Evolutionary conservation across 1,140 invertebrate species (phyloP), one percentile per base, ranked within the genome.

Genomic region (Dinothrombium tinctorium): DNA sequence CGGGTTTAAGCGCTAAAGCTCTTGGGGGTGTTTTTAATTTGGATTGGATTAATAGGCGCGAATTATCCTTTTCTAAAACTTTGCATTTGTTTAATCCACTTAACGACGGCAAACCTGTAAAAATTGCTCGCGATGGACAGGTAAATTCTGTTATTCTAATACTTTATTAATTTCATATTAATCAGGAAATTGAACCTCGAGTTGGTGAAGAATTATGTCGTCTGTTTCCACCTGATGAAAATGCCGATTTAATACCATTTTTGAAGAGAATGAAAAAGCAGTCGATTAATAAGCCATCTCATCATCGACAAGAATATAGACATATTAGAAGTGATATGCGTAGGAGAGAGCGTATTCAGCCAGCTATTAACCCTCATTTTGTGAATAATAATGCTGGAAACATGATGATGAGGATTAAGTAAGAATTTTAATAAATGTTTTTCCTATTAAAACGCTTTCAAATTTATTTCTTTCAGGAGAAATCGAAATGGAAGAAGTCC

Each of bases 41-140:
- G 4, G 87, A 95, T 55, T 96, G 87, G 87, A 80, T 96, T 43
- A 89, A 80, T 47, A 62, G 64, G 61, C 82, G 84, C 53, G 89
- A 95, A 57, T 62, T 96, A 36, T 72, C 83, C 9, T 96, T 96
- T 51, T 77, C 73, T 43, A 76, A 76, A 46, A 92, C 86, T 2
- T 68, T 80, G 46, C 86, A 94, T 60, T 62, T 96, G 20, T 87
- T 87, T 53, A 96, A 96, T 67, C 75, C 83, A 4, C 95, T 87
- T 84, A 96, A 96, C 68, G 84, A 95, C 58, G 82, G 84, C 24
- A 94, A 94, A 61, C 86, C 87, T 38, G 87, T 96, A 0, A 96
- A 96, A 68, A 95, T 96, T 55, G 89, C 87, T 12, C 68, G 90
- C 50, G 90, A 96, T 69, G 90, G 90, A 14, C 90, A 71, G 56